Conservation (phyloP, 2,888 invertebrate genomes). For the Lepidochitona cinerea region DNA sequence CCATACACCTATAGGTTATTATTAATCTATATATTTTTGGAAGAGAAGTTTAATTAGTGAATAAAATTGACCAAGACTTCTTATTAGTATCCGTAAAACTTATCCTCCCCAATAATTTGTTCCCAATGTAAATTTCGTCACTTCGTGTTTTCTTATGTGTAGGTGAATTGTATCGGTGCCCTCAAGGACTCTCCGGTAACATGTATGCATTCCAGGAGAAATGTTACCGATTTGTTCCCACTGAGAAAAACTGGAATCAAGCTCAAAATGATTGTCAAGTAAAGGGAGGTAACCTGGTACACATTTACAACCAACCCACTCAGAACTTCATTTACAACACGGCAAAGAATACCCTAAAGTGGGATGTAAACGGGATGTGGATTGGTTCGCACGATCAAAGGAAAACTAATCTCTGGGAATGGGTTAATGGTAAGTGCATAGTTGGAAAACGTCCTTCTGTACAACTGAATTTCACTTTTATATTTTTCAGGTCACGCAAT, state of each 20-base stretch:
- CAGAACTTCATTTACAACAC: conserved; percentile 1
- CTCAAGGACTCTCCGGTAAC: background rate
- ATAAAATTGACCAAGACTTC: no score
- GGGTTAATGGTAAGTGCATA: background rate
- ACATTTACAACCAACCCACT: background rate
- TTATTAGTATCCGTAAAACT: no score
- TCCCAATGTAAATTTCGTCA: no score
- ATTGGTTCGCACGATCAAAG: background rate
- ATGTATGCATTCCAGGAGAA: background rate
- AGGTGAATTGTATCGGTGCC: background rate
- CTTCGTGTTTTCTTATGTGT: no score
- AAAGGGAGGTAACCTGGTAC: conserved; percentile 3
- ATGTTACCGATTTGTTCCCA: background rate
- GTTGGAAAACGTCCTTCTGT: background rate
- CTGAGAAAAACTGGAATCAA: background rate
- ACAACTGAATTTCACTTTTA: background rate
- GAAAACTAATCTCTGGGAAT: background rate
- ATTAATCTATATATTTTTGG: no score
- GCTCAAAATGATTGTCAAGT: background rate
- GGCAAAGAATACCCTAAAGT: background rate
- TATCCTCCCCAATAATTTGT: no score
- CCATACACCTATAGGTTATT: no score
- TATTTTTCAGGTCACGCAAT: no score
- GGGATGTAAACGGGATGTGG: background rate
- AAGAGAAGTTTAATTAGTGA: no score